Percentiles rank a stretch among this genome's conserved stretches.
Conservation (phyloP, 2,113 vertebrate genomes). For the Isurus oxyrinchus region DNA sequence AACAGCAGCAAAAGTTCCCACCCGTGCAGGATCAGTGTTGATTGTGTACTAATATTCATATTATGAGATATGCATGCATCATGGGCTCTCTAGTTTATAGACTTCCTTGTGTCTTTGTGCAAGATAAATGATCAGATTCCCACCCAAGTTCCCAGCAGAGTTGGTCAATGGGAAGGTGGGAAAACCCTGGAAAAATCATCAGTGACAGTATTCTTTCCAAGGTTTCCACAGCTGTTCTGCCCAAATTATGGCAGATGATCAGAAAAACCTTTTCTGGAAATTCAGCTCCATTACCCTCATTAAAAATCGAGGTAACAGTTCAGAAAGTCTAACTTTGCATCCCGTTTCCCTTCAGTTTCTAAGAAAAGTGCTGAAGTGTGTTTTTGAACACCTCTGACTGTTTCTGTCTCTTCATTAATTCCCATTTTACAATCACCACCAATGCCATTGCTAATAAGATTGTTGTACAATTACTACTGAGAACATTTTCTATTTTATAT, state of each 20-base stretch:
- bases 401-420: not conserved
- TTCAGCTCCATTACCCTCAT: not conserved
- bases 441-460: not conserved
- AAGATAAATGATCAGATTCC: not conserved
- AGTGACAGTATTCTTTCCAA: not conserved
- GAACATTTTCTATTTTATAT: not conserved
- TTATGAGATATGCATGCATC: not conserved
- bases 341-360: not conserved
- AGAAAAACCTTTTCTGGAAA: not conserved
- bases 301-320: not conserved
- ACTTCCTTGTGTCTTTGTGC: not conserved
- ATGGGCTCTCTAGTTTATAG: not conserved
- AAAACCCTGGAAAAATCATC: not conserved
- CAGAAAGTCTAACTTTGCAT: not conserved
- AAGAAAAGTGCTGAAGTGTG: not conserved
- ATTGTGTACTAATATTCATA: not conserved
- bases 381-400: not conserved
- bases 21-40: not conserved
- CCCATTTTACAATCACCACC: not conserved
- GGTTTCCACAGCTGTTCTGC: not conserved
- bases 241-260: not conserved
- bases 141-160: not conserved
- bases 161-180: not conserved
- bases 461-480: not conserved
- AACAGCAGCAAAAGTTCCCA: not conserved